Evolutionary conservation across 2,888 invertebrate genomes (phyloP).

Genomic region (Cephalotes varians): DNA sequence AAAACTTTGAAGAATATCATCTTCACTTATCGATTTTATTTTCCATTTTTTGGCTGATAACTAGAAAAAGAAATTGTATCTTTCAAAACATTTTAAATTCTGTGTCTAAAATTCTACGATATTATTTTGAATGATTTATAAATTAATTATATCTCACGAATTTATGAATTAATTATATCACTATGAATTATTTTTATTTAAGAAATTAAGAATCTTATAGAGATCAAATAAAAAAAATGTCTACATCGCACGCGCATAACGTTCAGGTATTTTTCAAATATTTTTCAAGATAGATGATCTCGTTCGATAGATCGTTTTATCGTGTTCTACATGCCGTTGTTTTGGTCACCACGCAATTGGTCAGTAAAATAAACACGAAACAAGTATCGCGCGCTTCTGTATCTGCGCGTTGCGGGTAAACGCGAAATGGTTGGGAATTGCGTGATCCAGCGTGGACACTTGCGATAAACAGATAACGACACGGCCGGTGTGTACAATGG

Average conservation of each 20-base stretch:
- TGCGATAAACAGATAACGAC: conserved; percentile 63
- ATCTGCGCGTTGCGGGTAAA: conserved; percentile 45
- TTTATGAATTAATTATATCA: too few species aligned
- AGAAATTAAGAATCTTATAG: neutral
- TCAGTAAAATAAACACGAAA: conserved; percentile 51
- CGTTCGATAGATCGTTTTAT: conserved; percentile 31
- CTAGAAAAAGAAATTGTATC: neutral
- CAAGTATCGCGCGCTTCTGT: conserved; percentile 42
- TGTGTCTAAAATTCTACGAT: neutral
- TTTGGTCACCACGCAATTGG: conserved; percentile 27
- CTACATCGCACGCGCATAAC: neutral
- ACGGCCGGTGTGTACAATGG: conserved; percentile 49
- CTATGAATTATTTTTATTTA: neutral
- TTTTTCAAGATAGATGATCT: conserved; percentile 10
- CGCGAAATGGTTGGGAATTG: conserved; percentile 58
- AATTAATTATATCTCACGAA: neutral
- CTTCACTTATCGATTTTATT: neutral
- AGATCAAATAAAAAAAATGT: neutral
- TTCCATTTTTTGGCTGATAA: neutral
- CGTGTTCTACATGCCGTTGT: neutral
- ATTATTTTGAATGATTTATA: neutral
- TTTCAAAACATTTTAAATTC: neutral
- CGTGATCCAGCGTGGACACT: conserved; percentile 56
- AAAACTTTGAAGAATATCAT: neutral
- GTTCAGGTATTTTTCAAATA: neutral